phyloP scores from a whole-genome alignment of 2,113 vertebrate species.

The Psilopsiagon aurifrons region DNA sequence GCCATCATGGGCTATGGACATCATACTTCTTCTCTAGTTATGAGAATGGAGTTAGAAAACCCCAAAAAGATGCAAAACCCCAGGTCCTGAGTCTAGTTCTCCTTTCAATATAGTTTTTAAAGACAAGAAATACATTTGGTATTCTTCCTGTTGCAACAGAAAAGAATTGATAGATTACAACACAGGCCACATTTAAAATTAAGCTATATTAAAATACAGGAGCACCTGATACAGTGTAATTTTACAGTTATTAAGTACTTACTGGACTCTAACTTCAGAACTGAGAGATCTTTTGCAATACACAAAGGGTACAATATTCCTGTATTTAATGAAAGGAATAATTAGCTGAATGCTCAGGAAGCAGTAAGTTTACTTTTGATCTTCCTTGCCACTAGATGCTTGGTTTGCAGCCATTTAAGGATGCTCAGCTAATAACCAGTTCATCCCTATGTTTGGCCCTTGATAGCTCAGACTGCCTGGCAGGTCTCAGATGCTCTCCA shows the following conservation, averaged over 20 bases:
- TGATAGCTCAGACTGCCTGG: neutral
- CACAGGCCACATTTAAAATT: neutral
- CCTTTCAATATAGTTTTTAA: neutral
- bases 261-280: slow-evolving; percentile 49
- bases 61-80: fast-evolving
- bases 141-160: neutral
- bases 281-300: neutral
- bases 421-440: neutral
- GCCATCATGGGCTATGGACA: too few relatives aligned
- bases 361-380: slow-evolving; percentile 4
- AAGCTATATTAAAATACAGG: neutral
- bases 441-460: neutral
- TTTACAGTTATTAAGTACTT: slow-evolving; percentile 65
- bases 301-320: neutral
- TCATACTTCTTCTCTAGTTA: neutral
- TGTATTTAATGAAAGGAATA: slow-evolving; percentile 25
- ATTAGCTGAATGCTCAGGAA: slow-evolving; percentile 53
- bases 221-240: neutral
- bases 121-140: neutral
- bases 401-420: slow-evolving; percentile 6
- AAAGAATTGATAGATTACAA: neutral
- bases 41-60: neutral
- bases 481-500: neutral
- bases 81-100: neutral
- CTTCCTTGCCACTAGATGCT: neutral